phyloP scores from a whole-genome alignment of 2,113 vertebrate genomes.

The Axis porcinus region DNA sequence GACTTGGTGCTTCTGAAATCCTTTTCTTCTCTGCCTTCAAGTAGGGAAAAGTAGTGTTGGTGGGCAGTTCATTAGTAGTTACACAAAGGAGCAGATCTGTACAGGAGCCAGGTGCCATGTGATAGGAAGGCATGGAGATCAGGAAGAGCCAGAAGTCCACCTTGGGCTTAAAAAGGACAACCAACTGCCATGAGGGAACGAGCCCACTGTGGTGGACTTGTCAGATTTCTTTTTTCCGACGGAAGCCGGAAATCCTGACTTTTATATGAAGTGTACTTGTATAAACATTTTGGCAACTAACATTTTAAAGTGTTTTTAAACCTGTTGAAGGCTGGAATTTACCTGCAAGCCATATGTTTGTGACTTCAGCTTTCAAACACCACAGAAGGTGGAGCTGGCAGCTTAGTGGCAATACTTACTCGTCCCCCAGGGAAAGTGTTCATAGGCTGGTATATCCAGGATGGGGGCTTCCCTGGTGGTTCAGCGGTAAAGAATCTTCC shows the following conservation, averaged over 20 bases:
- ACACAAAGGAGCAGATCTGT: neutral
- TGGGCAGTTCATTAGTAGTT: neutral
- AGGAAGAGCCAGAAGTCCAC: neutral
- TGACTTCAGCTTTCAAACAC: neutral
- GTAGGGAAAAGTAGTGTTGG: neutral
- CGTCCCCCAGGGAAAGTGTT: neutral
- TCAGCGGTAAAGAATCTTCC: neutral
- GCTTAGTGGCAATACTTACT: no score
- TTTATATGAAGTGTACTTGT: neutral
- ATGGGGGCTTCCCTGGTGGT: neutral
- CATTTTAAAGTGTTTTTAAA: neutral
- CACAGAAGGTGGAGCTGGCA: neutral
- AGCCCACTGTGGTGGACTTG: fast-evolving
- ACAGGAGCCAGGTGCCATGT: neutral
- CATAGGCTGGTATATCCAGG: neutral
- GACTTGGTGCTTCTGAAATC: neutral
- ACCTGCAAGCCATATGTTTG: neutral
- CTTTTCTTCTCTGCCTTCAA: neutral
- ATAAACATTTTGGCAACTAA: neutral
- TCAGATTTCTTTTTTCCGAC: neutral
- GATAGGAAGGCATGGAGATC: neutral
- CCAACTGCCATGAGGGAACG: neutral
- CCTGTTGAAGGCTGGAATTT: neutral
- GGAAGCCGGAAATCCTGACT: neutral
- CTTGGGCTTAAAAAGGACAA: no score